A percentile compares a stretch with the other conserved stretches of the same genome.
Evolutionary conservation across 2,113 vertebrate species (phyloP).

Genomic region (Bufo bufo): DNA sequence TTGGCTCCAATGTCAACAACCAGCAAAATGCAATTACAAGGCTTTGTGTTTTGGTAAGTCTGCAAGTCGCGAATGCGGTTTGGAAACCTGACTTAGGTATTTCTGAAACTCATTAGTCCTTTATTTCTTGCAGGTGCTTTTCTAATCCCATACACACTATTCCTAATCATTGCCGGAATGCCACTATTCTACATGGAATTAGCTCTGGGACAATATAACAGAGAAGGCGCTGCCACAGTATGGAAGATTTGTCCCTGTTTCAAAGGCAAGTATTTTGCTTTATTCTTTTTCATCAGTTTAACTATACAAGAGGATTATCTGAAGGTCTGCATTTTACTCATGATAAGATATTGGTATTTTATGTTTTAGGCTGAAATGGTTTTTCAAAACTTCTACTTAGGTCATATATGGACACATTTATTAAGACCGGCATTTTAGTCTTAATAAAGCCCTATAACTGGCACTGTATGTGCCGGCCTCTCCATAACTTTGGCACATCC

Average conservation of each 20-base stretch:
- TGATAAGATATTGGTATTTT: not conserved
- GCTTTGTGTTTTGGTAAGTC: not conserved
- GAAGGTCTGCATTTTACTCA: not conserved
- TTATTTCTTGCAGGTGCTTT: constrained; percentile 84
- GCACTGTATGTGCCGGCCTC: too few relatives aligned
- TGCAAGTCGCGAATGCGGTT: not conserved
- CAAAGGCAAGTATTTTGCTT: constrained; percentile 82
- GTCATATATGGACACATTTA: too few relatives aligned
- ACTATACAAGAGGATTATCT: not conserved
- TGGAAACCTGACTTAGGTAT: not conserved
- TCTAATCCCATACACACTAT: constrained; percentile 94
- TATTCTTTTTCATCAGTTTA: not conserved
- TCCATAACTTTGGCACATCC: too few relatives aligned
- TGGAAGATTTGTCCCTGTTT: constrained; percentile 98
- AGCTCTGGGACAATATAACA: constrained; percentile 94
- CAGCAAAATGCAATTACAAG: not conserved
- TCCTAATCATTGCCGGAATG: constrained; percentile 97
- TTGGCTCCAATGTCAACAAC: not conserved
- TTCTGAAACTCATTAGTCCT: constrained; percentile 17
- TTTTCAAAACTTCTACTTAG: too few relatives aligned
- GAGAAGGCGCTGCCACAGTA: constrained; percentile 94
- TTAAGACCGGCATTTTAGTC: too few relatives aligned
- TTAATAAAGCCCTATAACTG: too few relatives aligned
- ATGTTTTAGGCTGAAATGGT: not conserved
- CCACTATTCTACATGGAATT: constrained; percentile 99